Conservation (phyloP, 2,888 invertebrate species). For the Platerodrilus igneus region DNA sequence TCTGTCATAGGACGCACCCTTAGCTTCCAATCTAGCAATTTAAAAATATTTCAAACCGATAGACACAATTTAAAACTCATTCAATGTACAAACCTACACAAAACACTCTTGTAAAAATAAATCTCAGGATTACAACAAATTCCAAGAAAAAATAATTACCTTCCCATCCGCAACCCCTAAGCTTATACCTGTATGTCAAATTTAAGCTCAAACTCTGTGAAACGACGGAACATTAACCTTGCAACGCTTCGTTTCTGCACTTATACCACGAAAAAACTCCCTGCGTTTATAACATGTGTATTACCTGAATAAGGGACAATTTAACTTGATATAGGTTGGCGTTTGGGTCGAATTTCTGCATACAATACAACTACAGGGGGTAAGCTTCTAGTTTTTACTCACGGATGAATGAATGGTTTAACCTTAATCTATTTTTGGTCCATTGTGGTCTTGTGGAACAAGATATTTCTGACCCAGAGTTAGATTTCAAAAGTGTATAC, state of each 20-base stretch:
- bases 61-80: too few relatives aligned
- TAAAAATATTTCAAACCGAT: too few relatives aligned
- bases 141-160: slow-evolving; percentile 36
- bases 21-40: too few relatives aligned
- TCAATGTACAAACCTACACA: too few relatives aligned
- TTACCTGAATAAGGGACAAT: slow-evolving; percentile 22
- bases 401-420: slow-evolving; percentile 44
- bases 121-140: too few relatives aligned
- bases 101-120: too few relatives aligned
- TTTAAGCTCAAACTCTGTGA: slow-evolving; percentile 33
- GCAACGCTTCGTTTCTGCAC: slow-evolving; percentile 3
- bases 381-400: slow-evolving; percentile 48
- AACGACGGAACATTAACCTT: slow-evolving; percentile 31
- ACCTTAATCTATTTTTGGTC: slow-evolving; percentile 43
- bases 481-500: slow-evolving; percentile 45
- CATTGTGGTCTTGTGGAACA: slow-evolving; percentile 44
- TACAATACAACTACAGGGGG: slow-evolving; percentile 45
- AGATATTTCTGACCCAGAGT: slow-evolving; percentile 47
- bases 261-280: slow-evolving; percentile 14
- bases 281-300: slow-evolving; percentile 2
- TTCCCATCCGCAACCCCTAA: slow-evolving; percentile 26
- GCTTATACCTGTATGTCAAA: slow-evolving; percentile 35
- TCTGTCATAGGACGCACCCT: too few relatives aligned
- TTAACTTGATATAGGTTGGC: slow-evolving; percentile 26
- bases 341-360: slow-evolving; percentile 31